A percentile compares a stretch with the other conserved stretches of the same genome.
Conservation (phyloP, 2,113 vertebrate genomes). For the Sander vitreus region DNA sequence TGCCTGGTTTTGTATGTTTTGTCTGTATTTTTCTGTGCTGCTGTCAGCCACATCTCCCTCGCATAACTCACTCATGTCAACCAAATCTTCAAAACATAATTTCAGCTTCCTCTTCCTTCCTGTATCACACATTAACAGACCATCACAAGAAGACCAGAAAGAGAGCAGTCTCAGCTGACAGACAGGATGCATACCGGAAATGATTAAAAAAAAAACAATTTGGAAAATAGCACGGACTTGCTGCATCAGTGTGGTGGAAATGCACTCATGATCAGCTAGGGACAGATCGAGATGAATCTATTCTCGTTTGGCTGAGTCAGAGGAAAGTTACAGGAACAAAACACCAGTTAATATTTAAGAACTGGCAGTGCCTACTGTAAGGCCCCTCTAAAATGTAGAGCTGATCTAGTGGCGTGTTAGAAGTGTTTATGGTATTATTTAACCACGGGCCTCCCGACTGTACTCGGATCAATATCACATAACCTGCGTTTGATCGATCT, state of each 20-base stretch:
- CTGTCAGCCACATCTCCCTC: background rate
- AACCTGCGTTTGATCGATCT: slow-evolving; percentile 17
- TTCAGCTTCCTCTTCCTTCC: slow-evolving; percentile 35
- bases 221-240: slow-evolving; percentile 10
- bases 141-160: slow-evolving; percentile 1
- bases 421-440: slow-evolving; percentile 35
- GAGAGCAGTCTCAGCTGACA: slow-evolving; percentile 25
- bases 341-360: slow-evolving; percentile 27
- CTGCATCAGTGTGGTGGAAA: slow-evolving; percentile 9
- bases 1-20: background rate
- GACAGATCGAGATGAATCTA: slow-evolving; percentile 40
- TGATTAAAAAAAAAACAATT: slow-evolving; percentile 27
- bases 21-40: background rate
- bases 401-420: slow-evolving; percentile 13
- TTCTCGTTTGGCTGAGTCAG: slow-evolving; percentile 51
- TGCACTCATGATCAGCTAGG: background rate
- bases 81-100: slow-evolving; percentile 24
- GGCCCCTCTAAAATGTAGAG: background rate
- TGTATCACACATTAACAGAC: slow-evolving; percentile 23
- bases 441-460: slow-evolving; percentile 7
- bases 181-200: slow-evolving; percentile 14
- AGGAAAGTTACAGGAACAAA: slow-evolving; percentile 8
- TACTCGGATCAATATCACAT: slow-evolving; percentile 41
- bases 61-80: slow-evolving; percentile 39
- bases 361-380: background rate